Evolutionary conservation across 2,797 vertebrate genomes (phyloP), one percentile per base, ranked within the genome.

Genomic region (Tenualosa thibaudeaui): DNA sequence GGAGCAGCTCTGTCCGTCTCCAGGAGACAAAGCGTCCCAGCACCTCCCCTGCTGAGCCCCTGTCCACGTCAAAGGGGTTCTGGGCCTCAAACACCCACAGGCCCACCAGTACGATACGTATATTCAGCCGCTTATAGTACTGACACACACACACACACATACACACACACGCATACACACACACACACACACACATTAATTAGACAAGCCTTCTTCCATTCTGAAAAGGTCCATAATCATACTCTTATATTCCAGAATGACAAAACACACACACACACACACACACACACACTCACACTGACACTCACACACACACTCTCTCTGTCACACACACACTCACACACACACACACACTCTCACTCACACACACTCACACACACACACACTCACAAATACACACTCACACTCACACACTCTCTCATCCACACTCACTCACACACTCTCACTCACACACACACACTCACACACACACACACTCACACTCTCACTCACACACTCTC

Each of bases 91-190:
- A 97, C 75, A 97, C 90, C 88, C 94, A 94, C 88, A 98, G 88
- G 22, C 95, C 96, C 90, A 96, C 93, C 83, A 98, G 92, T 86
- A 95, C 91, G 83, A 98, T 90, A 1, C 95, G 95, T 86, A 98
- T 96, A 86, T 98, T 98, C 89, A 98, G 90, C 65, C 82, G 5
- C 50, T 51, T 51, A 51, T 51, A 51, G 50, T 51, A 51, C 50
- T 51, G 50, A 5, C 2, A 51, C 19, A 60, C 5, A 60, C 58
- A n/a, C 58, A 60, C 54, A 58, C 7, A 51, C 50, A 51, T 7
- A 51, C 50, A 51, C 50, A 51, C 50, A 51, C 50, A 51, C 50
- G n/a, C 5, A 60, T 22, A n/a, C 58, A 60, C 54, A 58, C 7
- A 51, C 50, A 51, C 50, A 51, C 50, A 51, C 50, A 51, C 50